Conservation (phyloP, 64 coral and sea anemone species). For the Catalaphyllia jardinei region DNA sequence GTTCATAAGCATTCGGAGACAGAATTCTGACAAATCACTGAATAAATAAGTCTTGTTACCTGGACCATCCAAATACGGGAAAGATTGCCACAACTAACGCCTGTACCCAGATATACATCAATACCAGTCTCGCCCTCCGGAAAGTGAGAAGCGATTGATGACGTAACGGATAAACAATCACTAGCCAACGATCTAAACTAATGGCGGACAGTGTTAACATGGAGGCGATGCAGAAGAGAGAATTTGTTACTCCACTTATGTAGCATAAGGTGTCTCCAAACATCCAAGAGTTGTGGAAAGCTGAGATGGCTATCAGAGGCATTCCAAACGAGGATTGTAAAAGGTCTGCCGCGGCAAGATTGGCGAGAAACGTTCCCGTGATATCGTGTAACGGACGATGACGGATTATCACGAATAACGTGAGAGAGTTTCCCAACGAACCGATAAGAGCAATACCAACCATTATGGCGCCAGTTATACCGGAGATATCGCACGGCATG, state of each 20-base stretch:
- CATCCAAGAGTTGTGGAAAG: conserved; percentile 51
- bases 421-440: conserved; percentile 51
- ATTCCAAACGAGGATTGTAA: conserved; percentile 55
- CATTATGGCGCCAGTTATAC: conserved; percentile 13
- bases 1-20: too few relatives aligned
- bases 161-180: conserved; percentile 45
- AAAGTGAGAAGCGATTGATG: conserved; percentile 34
- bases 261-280: conserved; percentile 59
- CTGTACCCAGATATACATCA: conserved; percentile 59
- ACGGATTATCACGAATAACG: conserved; percentile 48
- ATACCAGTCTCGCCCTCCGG: conserved; percentile 6
- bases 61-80: conserved; percentile 65
- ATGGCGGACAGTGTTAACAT: conserved; percentile 73
- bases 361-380: conserved; percentile 57
- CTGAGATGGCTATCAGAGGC: conserved; percentile 60
- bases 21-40: too few relatives aligned
- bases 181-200: conserved; percentile 68
- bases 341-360: conserved; percentile 71
- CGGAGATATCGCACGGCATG: background rate
- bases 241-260: conserved; percentile 65
- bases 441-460: conserved; percentile 27
- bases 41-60: background rate
- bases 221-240: conserved; percentile 74
- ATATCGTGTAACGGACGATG: conserved; percentile 45
- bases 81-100: conserved; percentile 51